Evolutionary conservation across 2,888 invertebrate species (phyloP), one percentile per base, ranked within the genome.

Genomic region (Cyclophora albipunctata): DNA sequence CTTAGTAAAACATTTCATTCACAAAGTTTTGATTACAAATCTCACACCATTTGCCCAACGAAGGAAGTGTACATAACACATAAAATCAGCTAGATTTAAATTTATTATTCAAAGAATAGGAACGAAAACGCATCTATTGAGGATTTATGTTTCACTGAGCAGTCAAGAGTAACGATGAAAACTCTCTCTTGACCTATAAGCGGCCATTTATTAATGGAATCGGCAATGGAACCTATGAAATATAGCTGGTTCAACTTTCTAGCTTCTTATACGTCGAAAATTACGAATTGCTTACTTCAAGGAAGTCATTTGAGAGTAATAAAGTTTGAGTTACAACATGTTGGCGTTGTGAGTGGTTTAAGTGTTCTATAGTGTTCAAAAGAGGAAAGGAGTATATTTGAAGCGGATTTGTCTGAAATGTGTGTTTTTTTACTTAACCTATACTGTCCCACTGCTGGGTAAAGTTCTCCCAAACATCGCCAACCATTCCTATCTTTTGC

Each of bases 121-220:
- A 74, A 73, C 69, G 71, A 69, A 68, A 68, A 69, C 67, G 70
- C 77, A 74, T 77, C 77, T 63, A 58, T 70, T 62, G 47, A 61
- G 66, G 69, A 75, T 74, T 75, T 73, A 77, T 75, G 60, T 75
- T 68, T 67, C 69, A 55, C 64, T 55, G 54, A 57, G 55, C 57
- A 53, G 49, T 59, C 59, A 60, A 20, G 59, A 54, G 53, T 51
- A 58, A 55, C 51, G 45, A 53, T 43, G 43, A 43, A 43, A 52
- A 53, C 72, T 69, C 73, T 70, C 71, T 65, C 69, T 58, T 77
- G 79, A 79, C 81, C 78, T 77, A 79, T 77, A 75, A 70, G 66
- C 65, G 66, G 63, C 60, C 67, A 69, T 73, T 74, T 75, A 73
- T 79, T 79, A 77, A 78, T 74, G 67, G 69, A 71, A 70, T 63